These are phyloP conservation scores for Rynchops niger DNA, from an alignment of 2,113 vertebrate species.

Conservation along the genomic window DNA sequence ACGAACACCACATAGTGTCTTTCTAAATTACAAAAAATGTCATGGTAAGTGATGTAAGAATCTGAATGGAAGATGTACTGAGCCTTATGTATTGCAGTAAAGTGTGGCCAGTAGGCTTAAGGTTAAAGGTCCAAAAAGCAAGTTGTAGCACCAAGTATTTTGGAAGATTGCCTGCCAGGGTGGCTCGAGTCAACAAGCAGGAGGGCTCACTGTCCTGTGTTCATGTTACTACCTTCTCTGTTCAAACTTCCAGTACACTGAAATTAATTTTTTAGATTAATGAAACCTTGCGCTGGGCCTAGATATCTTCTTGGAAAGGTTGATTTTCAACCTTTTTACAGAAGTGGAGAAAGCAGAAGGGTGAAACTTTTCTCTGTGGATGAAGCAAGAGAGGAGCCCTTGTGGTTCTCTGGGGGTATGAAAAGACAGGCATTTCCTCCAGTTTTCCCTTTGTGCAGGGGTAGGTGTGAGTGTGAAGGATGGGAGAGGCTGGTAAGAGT, in stretches of 20 bases:
- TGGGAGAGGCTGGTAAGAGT: not conserved
- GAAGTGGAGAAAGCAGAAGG: not conserved
- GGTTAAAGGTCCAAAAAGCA: not conserved
- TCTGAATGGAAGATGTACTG: not conserved
- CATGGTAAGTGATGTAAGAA: accelerated
- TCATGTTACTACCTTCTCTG: not conserved
- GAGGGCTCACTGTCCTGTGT: not conserved
- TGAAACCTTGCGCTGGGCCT: not conserved
- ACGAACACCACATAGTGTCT: not conserved
- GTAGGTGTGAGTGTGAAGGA: not conserved
- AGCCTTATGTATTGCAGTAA: not conserved
- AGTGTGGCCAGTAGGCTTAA: not conserved
- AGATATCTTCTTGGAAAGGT: not conserved
- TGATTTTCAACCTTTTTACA: not conserved
- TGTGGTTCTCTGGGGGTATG: not conserved
- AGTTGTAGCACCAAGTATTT: not conserved
- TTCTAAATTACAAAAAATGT: not conserved
- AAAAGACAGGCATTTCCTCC: not conserved
- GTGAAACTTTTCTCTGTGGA: not conserved
- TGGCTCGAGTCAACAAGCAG: not conserved
- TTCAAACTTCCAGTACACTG: not conserved
- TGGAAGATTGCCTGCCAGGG: not conserved
- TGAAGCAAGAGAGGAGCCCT: not conserved
- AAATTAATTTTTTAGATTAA: not conserved
- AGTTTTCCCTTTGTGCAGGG: not conserved